These are phyloP conservation scores for Hermaeophaga mercurialis DNA, from an alignment of 2,888 invertebrate genomes.

Conservation along the genomic window DNA sequence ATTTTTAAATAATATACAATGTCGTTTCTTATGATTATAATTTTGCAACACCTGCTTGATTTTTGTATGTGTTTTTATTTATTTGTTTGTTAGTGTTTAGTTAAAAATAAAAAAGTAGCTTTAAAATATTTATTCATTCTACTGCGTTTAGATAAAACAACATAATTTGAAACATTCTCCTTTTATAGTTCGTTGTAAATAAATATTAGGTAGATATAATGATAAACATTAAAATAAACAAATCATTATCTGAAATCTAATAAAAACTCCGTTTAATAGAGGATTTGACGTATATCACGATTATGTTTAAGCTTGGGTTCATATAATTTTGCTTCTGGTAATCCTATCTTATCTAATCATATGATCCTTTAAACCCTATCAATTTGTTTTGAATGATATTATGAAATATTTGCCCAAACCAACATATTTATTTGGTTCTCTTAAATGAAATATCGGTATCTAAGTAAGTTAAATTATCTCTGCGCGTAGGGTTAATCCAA, in stretches of 20 bases:
- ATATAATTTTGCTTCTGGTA: constrained; percentile 51
- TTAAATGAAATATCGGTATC: constrained; percentile 18
- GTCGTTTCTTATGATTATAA: too few relatives aligned
- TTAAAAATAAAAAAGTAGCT: not conserved
- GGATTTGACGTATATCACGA: constrained; percentile 47
- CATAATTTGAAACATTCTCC: not conserved
- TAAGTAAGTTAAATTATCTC: too few relatives aligned
- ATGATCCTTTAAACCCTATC: constrained; percentile 47
- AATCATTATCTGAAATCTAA: constrained; percentile 47
- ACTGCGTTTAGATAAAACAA: not conserved
- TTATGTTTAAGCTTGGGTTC: constrained; percentile 44
- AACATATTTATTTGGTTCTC: constrained; percentile 18
- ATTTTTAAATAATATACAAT: too few relatives aligned
- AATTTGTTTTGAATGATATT: constrained; percentile 38
- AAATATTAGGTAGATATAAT: not conserved
- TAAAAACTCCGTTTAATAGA: constrained; percentile 43
- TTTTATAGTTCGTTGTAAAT: not conserved
- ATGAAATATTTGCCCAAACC: constrained; percentile 39
- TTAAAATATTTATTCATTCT: not conserved
- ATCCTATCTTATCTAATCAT: constrained; percentile 50
- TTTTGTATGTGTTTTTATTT: not conserved
- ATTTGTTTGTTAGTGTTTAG: too few relatives aligned
- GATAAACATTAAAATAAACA: constrained; percentile 17
- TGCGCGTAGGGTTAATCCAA: too few relatives aligned
- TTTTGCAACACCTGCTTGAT: too few relatives aligned